Evolutionary conservation across 2,113 vertebrate species (phyloP).

Genomic region (Hystrix brachyura): DNA sequence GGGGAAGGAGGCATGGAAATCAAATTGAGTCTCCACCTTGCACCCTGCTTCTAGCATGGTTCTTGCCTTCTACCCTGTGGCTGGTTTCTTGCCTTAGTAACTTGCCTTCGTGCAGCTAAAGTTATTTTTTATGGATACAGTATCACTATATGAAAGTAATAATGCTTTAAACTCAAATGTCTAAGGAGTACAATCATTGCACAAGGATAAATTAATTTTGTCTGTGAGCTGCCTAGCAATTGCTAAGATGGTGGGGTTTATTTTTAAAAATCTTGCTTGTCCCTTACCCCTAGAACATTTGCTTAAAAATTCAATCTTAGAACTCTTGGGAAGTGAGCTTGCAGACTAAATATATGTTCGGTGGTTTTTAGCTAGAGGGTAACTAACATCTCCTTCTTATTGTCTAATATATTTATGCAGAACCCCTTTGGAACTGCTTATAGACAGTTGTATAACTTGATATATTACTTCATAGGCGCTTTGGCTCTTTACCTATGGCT

Average conservation of each 20-base stretch:
- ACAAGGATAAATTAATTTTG: not conserved
- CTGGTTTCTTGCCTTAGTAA: slow-evolving; percentile 23
- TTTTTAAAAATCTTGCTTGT: not conserved
- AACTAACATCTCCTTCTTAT: slow-evolving; percentile 25
- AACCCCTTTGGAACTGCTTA: not conserved
- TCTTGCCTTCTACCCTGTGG: not conserved
- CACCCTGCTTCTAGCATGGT: not conserved
- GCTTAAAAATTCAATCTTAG: slow-evolving; percentile 23
- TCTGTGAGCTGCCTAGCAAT: not conserved
- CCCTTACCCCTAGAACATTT: not conserved
- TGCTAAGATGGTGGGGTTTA: not conserved
- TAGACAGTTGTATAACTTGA: not conserved
- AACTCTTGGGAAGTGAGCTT: not conserved
- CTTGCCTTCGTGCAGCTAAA: slow-evolving; percentile 2
- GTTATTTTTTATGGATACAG: slow-evolving; percentile 15
- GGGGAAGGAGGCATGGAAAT: not conserved
- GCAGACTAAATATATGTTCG: not conserved
- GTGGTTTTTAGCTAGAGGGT: slow-evolving; percentile 52
- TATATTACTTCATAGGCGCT: not conserved
- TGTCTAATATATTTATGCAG: slow-evolving; percentile 27
- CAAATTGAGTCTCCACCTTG: not conserved
- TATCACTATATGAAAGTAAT: slow-evolving; percentile 4
- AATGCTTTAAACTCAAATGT: not conserved
- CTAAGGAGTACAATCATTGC: not conserved
- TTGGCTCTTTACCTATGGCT: not conserved